phyloP scores from a whole-genome alignment of 2,888 invertebrate species.

The Cosmia pyralina region DNA sequence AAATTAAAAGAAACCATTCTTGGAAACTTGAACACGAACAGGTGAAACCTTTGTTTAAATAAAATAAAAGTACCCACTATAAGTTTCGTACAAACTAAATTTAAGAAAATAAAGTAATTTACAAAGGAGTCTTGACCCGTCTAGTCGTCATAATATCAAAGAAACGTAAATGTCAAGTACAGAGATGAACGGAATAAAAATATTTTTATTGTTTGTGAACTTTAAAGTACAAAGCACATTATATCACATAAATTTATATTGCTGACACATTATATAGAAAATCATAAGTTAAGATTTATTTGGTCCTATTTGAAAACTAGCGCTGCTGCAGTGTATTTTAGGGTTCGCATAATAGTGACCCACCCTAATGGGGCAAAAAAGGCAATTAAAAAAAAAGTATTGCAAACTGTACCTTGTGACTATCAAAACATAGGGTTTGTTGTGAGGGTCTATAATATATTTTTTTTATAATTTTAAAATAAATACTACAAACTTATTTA shows the following conservation, averaged over 20 bases:
- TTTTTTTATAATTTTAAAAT: no score
- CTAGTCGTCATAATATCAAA: slow-evolving; percentile 3
- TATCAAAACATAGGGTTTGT: no score
- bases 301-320: neutral
- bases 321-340: neutral
- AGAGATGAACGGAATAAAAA: neutral
- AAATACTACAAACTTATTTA: no score
- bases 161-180: slow-evolving; percentile 9
- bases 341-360: no score
- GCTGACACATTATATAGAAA: neutral
- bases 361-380: no score
- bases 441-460: no score
- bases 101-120: neutral
- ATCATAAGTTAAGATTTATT: neutral
- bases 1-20: slow-evolving; percentile 34
- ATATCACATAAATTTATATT: no score
- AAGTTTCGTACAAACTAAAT: neutral
- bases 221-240: neutral
- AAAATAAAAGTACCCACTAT: slow-evolving; percentile 5
- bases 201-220: neutral
- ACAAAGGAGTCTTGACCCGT: slow-evolving; percentile 1
- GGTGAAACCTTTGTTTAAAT: slow-evolving; percentile 1
- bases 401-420: no score
- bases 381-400: no score
- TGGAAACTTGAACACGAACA: neutral